Evolutionary conservation across 2,113 vertebrate genomes (phyloP).

Genomic region (Anguilla japonica): DNA sequence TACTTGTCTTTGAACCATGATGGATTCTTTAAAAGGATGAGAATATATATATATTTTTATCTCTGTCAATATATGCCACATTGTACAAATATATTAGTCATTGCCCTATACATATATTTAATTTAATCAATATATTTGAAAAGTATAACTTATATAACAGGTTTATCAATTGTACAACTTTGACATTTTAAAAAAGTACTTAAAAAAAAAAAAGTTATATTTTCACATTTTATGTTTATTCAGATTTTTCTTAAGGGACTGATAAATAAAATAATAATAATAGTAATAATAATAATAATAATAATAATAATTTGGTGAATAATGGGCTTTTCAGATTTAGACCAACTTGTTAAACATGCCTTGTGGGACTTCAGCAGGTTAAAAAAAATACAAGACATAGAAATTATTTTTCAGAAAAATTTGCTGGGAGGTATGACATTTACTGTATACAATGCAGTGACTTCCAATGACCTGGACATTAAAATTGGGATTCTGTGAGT

Average conservation of each 20-base stretch:
- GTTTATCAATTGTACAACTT: neutral
- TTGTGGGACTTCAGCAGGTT: too few relatives aligned
- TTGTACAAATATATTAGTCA: neutral
- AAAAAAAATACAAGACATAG: neutral
- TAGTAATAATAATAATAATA: too few relatives aligned
- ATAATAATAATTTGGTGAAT: neutral
- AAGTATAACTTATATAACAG: neutral
- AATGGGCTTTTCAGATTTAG: neutral
- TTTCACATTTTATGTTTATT: neutral
- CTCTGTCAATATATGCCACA: neutral
- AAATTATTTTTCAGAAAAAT: neutral
- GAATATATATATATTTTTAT: neutral
- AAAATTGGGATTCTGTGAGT: too few relatives aligned
- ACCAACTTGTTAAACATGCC: too few relatives aligned
- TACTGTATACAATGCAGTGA: too few relatives aligned
- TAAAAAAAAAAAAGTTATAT: too few relatives aligned
- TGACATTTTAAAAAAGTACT: neutral
- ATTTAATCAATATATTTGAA: conserved; percentile 1
- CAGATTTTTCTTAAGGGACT: neutral
- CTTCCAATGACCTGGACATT: too few relatives aligned
- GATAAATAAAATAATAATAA: neutral
- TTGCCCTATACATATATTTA: neutral
- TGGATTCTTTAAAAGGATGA: neutral
- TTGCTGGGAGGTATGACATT: neutral
- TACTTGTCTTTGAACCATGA: neutral